Conservation (phyloP, 2,888 invertebrate genomes). For the Sipunculus nudus region DNA sequence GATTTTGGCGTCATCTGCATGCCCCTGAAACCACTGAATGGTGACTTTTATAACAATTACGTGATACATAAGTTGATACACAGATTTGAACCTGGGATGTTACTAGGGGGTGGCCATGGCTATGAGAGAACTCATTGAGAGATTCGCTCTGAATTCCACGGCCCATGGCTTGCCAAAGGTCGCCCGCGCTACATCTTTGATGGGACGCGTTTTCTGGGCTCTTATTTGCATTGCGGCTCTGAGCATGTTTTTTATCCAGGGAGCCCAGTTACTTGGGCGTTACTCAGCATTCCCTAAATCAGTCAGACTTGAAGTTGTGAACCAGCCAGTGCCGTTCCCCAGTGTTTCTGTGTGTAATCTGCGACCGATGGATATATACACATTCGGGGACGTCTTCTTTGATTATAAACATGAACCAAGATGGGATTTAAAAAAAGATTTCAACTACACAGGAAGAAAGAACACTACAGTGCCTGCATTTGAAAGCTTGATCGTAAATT, state of each 20-base stretch:
- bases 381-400: conserved; percentile 12
- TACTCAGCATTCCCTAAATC: conserved; percentile 14
- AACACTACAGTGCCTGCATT: conserved; percentile 11
- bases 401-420: neutral
- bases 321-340: conserved; percentile 20
- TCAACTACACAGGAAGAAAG: conserved; percentile 7
- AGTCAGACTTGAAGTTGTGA: conserved; percentile 15
- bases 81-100: too few species aligned
- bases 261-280: neutral
- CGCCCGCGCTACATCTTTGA: neutral
- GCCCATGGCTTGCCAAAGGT: conserved; percentile 16
- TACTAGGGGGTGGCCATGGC: too few species aligned
- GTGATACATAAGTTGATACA: too few species aligned
- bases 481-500: conserved; percentile 2
- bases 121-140: too few species aligned
- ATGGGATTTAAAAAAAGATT: conserved; percentile 7
- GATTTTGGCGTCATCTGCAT: too few species aligned
- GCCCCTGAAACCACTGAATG: too few species aligned
- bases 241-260: conserved; percentile 11
- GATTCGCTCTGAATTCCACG: too few species aligned
- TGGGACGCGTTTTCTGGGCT: conserved; percentile 3
- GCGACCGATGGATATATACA: conserved; percentile 15
- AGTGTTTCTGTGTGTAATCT: conserved; percentile 19
- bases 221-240: neutral
- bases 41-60: too few species aligned